These are phyloP conservation scores for Catagonus wagneri DNA, from an alignment of 2,113 vertebrate species.

Conservation along the genomic window DNA sequence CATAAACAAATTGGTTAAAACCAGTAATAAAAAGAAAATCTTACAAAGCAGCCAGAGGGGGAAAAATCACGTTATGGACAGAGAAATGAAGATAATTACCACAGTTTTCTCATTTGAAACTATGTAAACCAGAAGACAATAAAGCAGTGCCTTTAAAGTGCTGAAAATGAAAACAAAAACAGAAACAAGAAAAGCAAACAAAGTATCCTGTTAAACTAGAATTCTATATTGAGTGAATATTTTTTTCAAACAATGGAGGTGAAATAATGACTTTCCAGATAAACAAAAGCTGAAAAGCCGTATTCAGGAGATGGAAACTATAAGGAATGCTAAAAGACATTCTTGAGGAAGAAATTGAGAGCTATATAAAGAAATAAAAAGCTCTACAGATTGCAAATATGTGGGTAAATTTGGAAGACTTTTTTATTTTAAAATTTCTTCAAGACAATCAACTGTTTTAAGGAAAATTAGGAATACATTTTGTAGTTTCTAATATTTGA, in stretches of 20 bases:
- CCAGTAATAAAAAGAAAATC: neutral
- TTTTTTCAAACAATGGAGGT: neutral
- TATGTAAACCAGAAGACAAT: neutral
- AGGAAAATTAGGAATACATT: neutral
- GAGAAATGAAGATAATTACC: neutral
- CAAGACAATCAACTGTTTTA: neutral
- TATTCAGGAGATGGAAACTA: neutral
- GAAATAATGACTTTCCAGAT: neutral
- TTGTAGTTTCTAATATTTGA: neutral
- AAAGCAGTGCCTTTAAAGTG: neutral
- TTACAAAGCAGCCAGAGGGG: neutral
- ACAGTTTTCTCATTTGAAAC: neutral
- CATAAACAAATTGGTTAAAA: conserved; percentile 13
- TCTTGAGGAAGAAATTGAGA: conserved; percentile 30
- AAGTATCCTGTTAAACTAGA: neutral
- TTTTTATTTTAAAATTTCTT: neutral
- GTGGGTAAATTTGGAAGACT: neutral
- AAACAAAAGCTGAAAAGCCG: neutral
- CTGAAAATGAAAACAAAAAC: neutral
- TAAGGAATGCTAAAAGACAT: neutral
- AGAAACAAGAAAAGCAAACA: neutral
- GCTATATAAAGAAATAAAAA: neutral
- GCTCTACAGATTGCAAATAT: neutral
- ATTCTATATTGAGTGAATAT: neutral
- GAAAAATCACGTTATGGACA: neutral